Evolutionary conservation across 2,797 vertebrate genomes (phyloP).

Genomic region (Gymnothorax javanicus): DNA sequence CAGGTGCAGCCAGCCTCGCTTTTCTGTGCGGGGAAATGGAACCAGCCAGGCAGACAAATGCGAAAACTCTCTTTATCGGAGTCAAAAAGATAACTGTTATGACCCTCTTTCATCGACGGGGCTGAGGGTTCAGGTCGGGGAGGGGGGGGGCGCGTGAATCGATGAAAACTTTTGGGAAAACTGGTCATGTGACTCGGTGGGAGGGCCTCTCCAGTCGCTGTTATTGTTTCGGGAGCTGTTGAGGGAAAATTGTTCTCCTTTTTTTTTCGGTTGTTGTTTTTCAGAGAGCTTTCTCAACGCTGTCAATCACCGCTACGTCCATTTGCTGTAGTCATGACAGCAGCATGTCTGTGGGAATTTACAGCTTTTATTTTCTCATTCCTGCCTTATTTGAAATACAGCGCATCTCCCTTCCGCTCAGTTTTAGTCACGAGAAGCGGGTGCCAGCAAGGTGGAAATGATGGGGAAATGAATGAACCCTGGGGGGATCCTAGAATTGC

Average conservation of each 20-base stretch:
- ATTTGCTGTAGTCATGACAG: slow-evolving; percentile 46
- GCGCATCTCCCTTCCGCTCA: slow-evolving; percentile 30
- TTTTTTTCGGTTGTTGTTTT: slow-evolving; percentile 45
- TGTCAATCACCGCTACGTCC: slow-evolving; percentile 54
- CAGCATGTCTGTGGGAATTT: not conserved
- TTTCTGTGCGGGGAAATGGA: slow-evolving; percentile 42
- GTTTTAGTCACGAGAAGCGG: slow-evolving; percentile 54
- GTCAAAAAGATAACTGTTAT: slow-evolving; percentile 42
- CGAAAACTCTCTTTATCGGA: slow-evolving; percentile 40
- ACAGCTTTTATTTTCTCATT: slow-evolving; percentile 57
- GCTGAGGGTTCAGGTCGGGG: not conserved
- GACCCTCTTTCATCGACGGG: slow-evolving; percentile 23
- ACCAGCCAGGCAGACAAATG: slow-evolving; percentile 48
- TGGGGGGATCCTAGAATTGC: slow-evolving; percentile 46
- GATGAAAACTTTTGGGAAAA: slow-evolving; percentile 29
- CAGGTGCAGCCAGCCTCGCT: slow-evolving; percentile 60
- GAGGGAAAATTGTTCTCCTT: slow-evolving; percentile 34
- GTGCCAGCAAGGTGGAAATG: slow-evolving; percentile 48
- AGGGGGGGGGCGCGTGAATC: not conserved
- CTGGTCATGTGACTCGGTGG: slow-evolving; percentile 43
- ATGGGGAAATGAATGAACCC: slow-evolving; percentile 45
- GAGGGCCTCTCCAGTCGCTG: slow-evolving; percentile 32
- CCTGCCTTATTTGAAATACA: slow-evolving; percentile 54
- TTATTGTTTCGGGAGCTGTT: not conserved
- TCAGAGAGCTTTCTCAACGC: slow-evolving; percentile 38